Evolutionary conservation across 53 echinoderm and acorn worm genomes (phyloP), one percentile per base, ranked within the genome.

Genomic region (Holothuria leucospilota): DNA sequence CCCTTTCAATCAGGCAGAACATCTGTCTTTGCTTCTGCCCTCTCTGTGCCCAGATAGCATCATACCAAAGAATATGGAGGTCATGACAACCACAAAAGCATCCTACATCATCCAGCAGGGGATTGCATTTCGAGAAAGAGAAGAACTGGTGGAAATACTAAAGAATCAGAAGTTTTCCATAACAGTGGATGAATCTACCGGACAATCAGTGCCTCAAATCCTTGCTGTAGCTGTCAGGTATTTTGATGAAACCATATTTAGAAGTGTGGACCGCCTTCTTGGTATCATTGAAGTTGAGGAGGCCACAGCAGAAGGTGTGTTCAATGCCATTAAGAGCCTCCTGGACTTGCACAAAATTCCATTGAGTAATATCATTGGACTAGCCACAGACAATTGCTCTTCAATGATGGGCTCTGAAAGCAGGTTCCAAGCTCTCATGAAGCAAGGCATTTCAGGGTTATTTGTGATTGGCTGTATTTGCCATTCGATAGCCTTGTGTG

Each of bases 401-500:
- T 26, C 60, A 80, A 59, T 59, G 81, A 59, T 80, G 81, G 28
- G 77, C 24, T 75, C 77, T 39, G 25, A 39, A 41, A 51, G 40
- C 4, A 51, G 77, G 18, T 39, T 75, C 8, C 77, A 75, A 46
- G 77, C 62, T 4, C 29, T 81, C 16, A 68, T 58, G 62, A 62
- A 34, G 28, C 58, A 56, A 61, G 62, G 61, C 14, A 59, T 81
- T 39, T 62, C 28, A 34, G 81, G 59, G 34, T 28, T 60, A 20
- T 80, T 60, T 59, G 56, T 80, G 13, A 59, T 80, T 6, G 59
- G 81, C 25, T 80, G 81, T 34, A 60, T 80, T 80, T 58, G 49
- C 41, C 77, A 75, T 75, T 75, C 59, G 9, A 68, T 80, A 26
- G n/a, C 81, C 60, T 60, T 80, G 34, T 58, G 81, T 80, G 81